Conservation (phyloP, 1,140 invertebrate genomes). For the Homalodisca vitripennis region DNA sequence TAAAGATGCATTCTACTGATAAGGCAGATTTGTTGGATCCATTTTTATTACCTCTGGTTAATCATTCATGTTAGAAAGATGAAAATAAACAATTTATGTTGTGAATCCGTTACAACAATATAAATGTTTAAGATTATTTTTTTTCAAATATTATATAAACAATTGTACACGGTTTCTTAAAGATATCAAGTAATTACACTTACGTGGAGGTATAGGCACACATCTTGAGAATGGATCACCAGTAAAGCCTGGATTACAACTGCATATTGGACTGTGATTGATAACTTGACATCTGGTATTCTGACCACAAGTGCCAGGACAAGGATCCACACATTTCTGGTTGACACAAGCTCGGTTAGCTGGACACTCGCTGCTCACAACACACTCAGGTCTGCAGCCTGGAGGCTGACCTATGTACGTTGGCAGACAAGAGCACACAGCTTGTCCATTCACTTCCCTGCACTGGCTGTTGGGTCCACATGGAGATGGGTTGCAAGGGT, state of each 20-base stretch:
- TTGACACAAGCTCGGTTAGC: constrained; percentile 52
- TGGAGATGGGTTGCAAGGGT: constrained; percentile 54
- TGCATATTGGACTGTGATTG: constrained; percentile 57
- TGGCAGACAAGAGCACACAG: constrained; percentile 54
- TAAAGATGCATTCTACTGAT: no score
- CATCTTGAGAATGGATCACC: constrained; percentile 53
- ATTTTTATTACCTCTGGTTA: no score
- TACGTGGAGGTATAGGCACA: no score
- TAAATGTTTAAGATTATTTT: no score
- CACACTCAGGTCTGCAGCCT: constrained; percentile 54
- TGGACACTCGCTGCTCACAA: constrained; percentile 52
- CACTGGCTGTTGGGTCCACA: constrained; percentile 58
- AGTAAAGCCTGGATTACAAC: constrained; percentile 50
- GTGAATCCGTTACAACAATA: no score
- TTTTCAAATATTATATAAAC: no score
- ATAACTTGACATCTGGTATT: constrained; percentile 53
- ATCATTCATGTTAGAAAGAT: no score
- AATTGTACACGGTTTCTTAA: no score
- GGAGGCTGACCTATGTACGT: constrained; percentile 55
- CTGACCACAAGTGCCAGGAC: constrained; percentile 51
- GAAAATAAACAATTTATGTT: no score
- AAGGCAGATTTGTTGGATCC: no score
- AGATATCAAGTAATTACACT: no score
- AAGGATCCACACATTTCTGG: constrained; percentile 56
- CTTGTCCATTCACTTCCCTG: constrained; percentile 51